phyloP scores from a whole-genome alignment of 2,888 invertebrate species.

The Caenorhabditis sinica region DNA sequence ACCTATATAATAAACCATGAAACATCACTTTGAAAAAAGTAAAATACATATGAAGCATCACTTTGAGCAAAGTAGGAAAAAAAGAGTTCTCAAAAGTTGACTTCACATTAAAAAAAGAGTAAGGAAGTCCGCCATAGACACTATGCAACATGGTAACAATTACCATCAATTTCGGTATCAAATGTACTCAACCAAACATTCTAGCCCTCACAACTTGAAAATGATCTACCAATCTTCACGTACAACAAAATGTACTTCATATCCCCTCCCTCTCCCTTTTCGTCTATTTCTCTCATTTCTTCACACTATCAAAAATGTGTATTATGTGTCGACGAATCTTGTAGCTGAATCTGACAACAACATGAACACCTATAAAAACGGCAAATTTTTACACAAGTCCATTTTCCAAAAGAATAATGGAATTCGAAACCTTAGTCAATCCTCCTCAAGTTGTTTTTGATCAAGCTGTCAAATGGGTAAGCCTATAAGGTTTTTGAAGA shows the following conservation, averaged over 20 bases:
- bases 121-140: too few relatives aligned
- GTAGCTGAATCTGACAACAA: neutral
- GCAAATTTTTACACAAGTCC: neutral
- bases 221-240: too few relatives aligned
- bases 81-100: too few relatives aligned
- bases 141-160: too few relatives aligned
- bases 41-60: too few relatives aligned
- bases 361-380: neutral
- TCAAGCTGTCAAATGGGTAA: constrained; percentile 53
- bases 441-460: constrained; percentile 61
- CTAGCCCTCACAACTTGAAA: too few relatives aligned
- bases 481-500: neutral
- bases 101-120: too few relatives aligned
- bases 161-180: too few relatives aligned
- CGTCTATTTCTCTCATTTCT: neutral
- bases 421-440: constrained; percentile 58
- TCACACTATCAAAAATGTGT: neutral
- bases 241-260: neutral
- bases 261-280: neutral
- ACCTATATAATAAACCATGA: too few relatives aligned
- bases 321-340: neutral
- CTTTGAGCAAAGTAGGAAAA: too few relatives aligned
- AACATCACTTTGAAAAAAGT: too few relatives aligned
- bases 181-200: too few relatives aligned
- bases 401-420: constrained; percentile 17